Base-by-base conservation (phyloP, 2,888 invertebrate genomes). In the Caenorhabditis doughertyi region DNA sequence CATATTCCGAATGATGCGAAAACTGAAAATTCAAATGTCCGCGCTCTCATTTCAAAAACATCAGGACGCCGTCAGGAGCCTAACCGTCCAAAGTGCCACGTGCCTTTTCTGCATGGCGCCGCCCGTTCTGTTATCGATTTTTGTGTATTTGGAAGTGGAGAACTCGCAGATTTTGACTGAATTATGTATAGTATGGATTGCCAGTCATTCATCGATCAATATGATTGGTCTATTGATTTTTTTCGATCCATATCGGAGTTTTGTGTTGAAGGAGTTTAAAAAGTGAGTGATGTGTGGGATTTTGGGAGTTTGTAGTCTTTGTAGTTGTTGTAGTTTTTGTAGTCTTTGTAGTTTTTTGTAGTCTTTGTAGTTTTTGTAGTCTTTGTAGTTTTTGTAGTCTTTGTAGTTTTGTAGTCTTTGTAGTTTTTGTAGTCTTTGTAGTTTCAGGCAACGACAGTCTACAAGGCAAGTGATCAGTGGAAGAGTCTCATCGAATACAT, bases 21-120 rank as follows among this genome's bases (percentile, higher is more conserved):
- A 64, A 29, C 21, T 64, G 21, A 64, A 47, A 64, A n/a, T 47
- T 49, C 25, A 29, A 64, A 47, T 64, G 8, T 64, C 47, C 18
- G 13, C n/a, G 0, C 3, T 3, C 4, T 5, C 18, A 0, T 64
- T 27, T 32, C 29, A 47, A 13, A 47, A 32, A 18, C 64, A 64
- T 21, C 9, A 21, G 5, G 64, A 64, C 2, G 64, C 64, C 5
- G 11, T 64, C 0, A 3, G 32, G 21, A 64, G 47, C 32, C 27
- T 64, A 25, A 27, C 27, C 3, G 49, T 64, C 2, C 64, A 64
- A 49, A 21, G 18, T 2, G 32, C 64, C 18, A 25, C 47, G 68
- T 42, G n/a, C 42, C 2, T 25, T n/a, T 42, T 39, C 60, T 16
- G 42, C 60, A 0, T 68, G 39, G 39, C 39, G 3, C 39, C 39